phyloP scores from a whole-genome alignment of 2,113 vertebrate genomes.

The Eulemur macaco region DNA sequence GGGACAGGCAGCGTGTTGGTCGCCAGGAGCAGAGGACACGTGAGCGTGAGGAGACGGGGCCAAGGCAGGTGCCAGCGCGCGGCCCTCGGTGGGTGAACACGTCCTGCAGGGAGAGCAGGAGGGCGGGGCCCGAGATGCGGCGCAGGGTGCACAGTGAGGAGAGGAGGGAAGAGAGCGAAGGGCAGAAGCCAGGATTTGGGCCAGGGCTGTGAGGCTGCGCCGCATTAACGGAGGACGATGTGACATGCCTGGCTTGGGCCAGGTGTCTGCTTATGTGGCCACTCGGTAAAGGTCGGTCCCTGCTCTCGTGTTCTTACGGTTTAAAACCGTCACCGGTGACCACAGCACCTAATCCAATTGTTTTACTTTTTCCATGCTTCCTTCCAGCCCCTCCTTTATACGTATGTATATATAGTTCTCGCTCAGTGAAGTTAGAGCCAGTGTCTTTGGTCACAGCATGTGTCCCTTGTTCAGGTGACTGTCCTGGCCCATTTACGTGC shows the following conservation, averaged over 20 bases:
- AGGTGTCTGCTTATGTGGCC: not conserved
- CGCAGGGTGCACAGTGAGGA: not conserved
- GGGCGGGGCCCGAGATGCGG: not conserved
- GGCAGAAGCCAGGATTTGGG: not conserved
- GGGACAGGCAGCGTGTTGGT: not conserved
- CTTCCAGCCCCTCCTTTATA: not conserved
- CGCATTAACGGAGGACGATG: not conserved
- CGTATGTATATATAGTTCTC: fast-evolving
- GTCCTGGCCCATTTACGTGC: not conserved
- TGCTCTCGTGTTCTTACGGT: not conserved
- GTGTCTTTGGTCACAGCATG: fast-evolving
- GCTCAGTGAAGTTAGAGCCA: not conserved
- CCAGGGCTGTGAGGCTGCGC: not conserved
- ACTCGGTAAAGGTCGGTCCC: too few species aligned
- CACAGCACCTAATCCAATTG: too few species aligned
- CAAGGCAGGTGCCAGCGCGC: fast-evolving
- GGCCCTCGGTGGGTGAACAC: too few species aligned
- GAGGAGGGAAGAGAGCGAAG: not conserved
- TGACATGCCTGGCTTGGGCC: not conserved
- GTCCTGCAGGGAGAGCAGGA: not conserved
- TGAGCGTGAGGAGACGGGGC: not conserved
- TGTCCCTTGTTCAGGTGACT: not conserved
- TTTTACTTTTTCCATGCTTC: not conserved
- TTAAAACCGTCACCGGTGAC: not conserved
- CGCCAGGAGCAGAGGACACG: not conserved